Evolutionary conservation across 2,888 invertebrate genomes (phyloP).

Genomic region (Chymomyza amoena): DNA sequence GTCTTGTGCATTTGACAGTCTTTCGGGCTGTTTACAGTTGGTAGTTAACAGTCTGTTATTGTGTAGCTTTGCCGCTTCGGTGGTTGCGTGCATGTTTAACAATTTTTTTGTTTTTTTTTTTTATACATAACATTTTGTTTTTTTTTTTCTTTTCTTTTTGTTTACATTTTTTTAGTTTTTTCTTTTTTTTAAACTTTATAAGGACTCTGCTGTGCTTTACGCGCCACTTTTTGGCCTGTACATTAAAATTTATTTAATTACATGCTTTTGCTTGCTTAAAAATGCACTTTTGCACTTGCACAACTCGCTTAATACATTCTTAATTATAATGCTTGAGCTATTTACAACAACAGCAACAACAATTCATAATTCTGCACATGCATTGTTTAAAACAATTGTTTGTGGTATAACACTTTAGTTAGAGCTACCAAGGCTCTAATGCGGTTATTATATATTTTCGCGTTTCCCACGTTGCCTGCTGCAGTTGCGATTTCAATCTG

Average conservation of each 20-base stretch:
- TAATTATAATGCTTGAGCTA: background rate
- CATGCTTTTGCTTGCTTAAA: slow-evolving; percentile 49
- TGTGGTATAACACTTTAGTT: background rate
- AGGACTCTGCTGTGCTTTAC: slow-evolving; percentile 18
- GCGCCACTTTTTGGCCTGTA: background rate
- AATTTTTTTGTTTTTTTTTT: background rate
- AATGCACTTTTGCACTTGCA: background rate
- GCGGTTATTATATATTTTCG: slow-evolving; percentile 3
- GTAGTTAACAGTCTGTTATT: slow-evolving; percentile 1
- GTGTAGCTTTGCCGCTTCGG: slow-evolving; percentile 14
- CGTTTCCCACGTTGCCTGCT: slow-evolving; percentile 35
- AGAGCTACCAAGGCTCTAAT: slow-evolving; percentile 8
- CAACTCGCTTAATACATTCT: background rate
- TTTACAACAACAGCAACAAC: slow-evolving; percentile 25
- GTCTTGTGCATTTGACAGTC: slow-evolving; percentile 12
- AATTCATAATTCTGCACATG: slow-evolving; percentile 1
- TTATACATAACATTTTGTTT: background rate
- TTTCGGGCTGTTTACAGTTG: background rate
- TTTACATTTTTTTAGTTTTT: background rate
- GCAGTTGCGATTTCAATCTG: background rate
- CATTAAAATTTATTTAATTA: background rate
- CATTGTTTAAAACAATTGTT: background rate
- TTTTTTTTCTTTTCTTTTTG: slow-evolving; percentile 1
- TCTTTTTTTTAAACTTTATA: background rate
- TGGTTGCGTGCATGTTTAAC: background rate